A percentile compares a stretch with the other conserved stretches of the same genome.
Conservation (phyloP, 1,140 invertebrate genomes). For the Platorchestia sp. region DNA sequence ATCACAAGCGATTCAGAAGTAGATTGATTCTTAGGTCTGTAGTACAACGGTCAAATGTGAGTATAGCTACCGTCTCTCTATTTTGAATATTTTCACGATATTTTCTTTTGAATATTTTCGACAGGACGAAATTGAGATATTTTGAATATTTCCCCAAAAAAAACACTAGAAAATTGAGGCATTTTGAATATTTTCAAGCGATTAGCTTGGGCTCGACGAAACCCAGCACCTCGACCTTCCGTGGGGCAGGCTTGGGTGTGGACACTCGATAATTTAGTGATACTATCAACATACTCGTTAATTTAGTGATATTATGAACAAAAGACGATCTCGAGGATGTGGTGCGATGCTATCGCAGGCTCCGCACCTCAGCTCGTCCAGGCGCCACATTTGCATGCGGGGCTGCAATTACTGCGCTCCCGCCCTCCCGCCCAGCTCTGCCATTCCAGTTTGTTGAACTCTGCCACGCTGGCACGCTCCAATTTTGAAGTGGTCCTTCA, state of each 20-base stretch:
- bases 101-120: no score
- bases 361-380: background rate
- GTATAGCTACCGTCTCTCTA: no score
- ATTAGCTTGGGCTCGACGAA: background rate
- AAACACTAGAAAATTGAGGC: background rate
- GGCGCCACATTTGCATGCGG: background rate
- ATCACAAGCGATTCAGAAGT: no score
- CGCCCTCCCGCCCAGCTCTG: no score
- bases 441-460: background rate
- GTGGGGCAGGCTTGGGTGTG: background rate
- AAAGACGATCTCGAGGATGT: no score
- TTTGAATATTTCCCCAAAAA: background rate
- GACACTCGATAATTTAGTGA: background rate
- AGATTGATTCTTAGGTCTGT: no score
- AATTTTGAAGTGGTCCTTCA: background rate
- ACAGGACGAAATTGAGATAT: no score
- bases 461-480: background rate
- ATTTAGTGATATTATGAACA: background rate
- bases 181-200: background rate
- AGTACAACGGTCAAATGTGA: no score
- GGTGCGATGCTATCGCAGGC: no score
- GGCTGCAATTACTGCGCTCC: background rate
- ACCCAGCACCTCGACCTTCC: background rate
- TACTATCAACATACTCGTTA: background rate
- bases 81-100: no score